phyloP scores from a whole-genome alignment of 1,140 invertebrate species.

The Caerostris darwini region DNA sequence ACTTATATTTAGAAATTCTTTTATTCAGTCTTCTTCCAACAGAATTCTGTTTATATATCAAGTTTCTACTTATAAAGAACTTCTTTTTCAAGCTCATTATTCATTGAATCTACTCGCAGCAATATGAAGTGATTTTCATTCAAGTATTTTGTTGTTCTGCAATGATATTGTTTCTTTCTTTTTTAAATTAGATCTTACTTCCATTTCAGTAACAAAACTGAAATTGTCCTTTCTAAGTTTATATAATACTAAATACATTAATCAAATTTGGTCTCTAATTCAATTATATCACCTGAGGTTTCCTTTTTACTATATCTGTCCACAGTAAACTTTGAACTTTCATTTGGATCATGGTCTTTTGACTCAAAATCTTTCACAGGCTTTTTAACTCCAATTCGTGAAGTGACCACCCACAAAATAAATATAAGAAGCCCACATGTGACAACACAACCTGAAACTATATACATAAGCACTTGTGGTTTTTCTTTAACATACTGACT shows the following conservation, averaged over 20 bases:
- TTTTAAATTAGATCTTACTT: too few species aligned
- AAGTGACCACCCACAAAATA: conserved; percentile 49
- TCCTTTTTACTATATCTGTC: background rate
- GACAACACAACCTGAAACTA: conserved; percentile 45
- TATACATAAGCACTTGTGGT: conserved; percentile 81
- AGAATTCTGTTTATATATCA: too few species aligned
- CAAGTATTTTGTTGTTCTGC: too few species aligned
- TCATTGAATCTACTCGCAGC: too few species aligned
- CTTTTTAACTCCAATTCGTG: background rate
- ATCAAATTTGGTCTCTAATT: background rate
- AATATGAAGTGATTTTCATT: too few species aligned
- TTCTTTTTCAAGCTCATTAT: too few species aligned
- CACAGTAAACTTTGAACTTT: background rate
- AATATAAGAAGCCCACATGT: conserved; percentile 62
- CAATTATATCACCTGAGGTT: background rate
- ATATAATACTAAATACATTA: background rate
- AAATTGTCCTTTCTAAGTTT: too few species aligned
- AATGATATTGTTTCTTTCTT: too few species aligned
- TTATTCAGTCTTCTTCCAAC: too few species aligned
- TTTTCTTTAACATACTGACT: conserved; percentile 81
- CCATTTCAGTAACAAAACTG: too few species aligned
- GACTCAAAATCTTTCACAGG: background rate
- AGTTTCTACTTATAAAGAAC: too few species aligned
- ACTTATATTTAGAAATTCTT: too few species aligned
- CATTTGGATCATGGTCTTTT: background rate